Percentiles rank a stretch among this genome's conserved stretches.
These are phyloP conservation scores for Plemyria rubiginata DNA, from an alignment of 2,888 invertebrate species.

Conservation along the genomic window DNA sequence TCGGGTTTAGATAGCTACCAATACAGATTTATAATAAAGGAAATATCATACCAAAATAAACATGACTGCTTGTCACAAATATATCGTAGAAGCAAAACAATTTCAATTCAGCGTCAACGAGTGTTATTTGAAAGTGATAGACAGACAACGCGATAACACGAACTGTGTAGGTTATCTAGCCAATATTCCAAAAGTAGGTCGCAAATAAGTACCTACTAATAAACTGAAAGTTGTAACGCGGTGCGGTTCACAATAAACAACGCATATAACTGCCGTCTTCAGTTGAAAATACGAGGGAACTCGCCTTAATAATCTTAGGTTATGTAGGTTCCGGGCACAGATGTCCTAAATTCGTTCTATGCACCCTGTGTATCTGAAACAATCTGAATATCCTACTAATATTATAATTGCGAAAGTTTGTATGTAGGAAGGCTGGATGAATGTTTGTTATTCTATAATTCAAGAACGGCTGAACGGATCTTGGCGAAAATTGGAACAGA, in stretches of 20 bases:
- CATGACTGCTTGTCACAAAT: conserved; percentile 6
- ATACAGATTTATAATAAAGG: background rate
- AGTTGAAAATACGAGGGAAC: conserved; percentile 24
- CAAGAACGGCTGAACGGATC: no score
- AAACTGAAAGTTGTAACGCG: conserved; percentile 32
- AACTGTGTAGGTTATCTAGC: conserved; percentile 41
- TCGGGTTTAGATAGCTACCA: no score
- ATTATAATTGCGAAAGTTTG: no score
- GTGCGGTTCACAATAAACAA: conserved; percentile 20
- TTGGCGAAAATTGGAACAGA: no score
- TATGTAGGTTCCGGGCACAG: conserved; percentile 15
- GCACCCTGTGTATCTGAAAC: background rate
- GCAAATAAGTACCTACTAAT: conserved; percentile 37
- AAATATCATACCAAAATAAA: background rate
- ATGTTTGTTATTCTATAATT: no score
- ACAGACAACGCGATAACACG: conserved; percentile 37
- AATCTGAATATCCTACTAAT: background rate
- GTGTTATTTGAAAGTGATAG: conserved; percentile 42
- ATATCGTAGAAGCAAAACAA: conserved; percentile 13
- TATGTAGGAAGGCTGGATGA: no score
- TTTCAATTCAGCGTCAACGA: conserved; percentile 33
- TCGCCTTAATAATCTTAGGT: conserved; percentile 15
- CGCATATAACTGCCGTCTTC: conserved; percentile 15
- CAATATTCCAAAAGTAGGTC: conserved; percentile 39
- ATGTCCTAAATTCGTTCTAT: conserved; percentile 7